phyloP scores from a whole-genome alignment of 1,140 invertebrate genomes.

The Drosophila ohnishii region DNA sequence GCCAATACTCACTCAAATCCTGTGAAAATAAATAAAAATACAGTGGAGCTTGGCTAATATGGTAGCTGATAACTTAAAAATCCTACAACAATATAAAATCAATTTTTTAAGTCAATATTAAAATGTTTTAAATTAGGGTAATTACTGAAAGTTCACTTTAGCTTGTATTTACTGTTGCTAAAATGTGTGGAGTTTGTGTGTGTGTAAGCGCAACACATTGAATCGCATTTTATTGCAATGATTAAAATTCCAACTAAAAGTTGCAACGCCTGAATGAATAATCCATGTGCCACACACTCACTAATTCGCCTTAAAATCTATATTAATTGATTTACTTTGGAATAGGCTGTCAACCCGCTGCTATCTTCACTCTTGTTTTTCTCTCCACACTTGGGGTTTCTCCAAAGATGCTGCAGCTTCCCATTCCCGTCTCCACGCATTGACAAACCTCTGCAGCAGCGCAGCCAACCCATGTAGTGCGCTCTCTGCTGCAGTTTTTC shows the following conservation, averaged over 20 bases:
- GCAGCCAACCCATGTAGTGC: constrained; percentile 16
- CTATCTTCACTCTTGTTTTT: neutral
- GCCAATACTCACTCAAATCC: constrained; percentile 31
- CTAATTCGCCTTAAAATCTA: neutral
- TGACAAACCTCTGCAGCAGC: constrained; percentile 32
- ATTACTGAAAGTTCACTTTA: too few relatives aligned
- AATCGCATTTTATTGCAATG: neutral
- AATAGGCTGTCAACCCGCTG: neutral
- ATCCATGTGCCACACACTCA: constrained; percentile 11
- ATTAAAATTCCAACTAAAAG: constrained; percentile 28
- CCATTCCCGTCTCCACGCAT: neutral
- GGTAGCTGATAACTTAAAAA: neutral
- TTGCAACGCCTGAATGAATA: constrained; percentile 16
- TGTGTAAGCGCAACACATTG: neutral
- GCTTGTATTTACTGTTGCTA: constrained; percentile 9
- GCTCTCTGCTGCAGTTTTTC: constrained; percentile 36
- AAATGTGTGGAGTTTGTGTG: neutral
- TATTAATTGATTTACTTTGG: constrained; percentile 21
- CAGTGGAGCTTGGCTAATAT: constrained; percentile 3
- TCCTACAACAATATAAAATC: too few relatives aligned
- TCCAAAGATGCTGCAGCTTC: neutral
- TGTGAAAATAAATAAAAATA: constrained; percentile 35
- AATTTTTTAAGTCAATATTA: neutral
- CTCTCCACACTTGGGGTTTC: neutral
- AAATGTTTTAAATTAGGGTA: neutral